Conservation (phyloP, 2,797 vertebrate genomes). For the Chelmon rostratus region DNA sequence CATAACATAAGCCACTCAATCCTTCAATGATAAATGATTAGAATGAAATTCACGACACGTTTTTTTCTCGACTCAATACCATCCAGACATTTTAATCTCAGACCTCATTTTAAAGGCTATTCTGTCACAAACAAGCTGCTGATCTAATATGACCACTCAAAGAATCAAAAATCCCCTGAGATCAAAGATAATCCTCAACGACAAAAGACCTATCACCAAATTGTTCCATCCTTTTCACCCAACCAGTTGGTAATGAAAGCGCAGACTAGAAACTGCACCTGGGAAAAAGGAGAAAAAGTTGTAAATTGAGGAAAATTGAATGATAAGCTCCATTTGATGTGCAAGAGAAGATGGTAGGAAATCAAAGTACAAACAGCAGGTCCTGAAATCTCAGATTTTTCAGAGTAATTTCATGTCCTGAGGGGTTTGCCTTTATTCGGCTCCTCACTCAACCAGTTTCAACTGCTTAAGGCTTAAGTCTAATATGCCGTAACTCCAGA, state of each 20-base stretch:
- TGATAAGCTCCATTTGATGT: conserved; percentile 64
- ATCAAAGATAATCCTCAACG: conserved; percentile 59
- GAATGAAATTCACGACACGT: conserved; percentile 52
- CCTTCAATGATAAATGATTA: conserved; percentile 43
- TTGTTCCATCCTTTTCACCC: conserved; percentile 43
- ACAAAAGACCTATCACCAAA: conserved; percentile 43
- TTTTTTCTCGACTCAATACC: conserved; percentile 38
- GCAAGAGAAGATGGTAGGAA: conserved; percentile 47
- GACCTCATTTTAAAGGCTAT: conserved; percentile 33
- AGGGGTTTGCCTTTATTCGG: conserved; percentile 60
- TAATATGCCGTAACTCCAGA: conserved; percentile 50
- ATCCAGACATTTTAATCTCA: conserved; percentile 33
- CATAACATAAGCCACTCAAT: conserved; percentile 38
- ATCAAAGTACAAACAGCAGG: conserved; percentile 53
- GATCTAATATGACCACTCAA: conserved; percentile 47
- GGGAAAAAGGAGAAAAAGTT: conserved; percentile 40
- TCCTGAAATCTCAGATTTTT: conserved; percentile 37
- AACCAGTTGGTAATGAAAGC: conserved; percentile 34
- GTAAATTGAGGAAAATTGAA: conserved; percentile 68
- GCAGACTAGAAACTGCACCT: conserved; percentile 45
- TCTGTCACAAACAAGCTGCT: conserved; percentile 31
- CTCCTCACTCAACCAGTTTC: conserved; percentile 50
- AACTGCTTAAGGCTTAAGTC: conserved; percentile 38
- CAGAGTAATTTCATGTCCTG: conserved; percentile 54
- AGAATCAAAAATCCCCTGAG: conserved; percentile 37